Conservation (phyloP, 2,888 invertebrate species). For the Andrena marginata region DNA sequence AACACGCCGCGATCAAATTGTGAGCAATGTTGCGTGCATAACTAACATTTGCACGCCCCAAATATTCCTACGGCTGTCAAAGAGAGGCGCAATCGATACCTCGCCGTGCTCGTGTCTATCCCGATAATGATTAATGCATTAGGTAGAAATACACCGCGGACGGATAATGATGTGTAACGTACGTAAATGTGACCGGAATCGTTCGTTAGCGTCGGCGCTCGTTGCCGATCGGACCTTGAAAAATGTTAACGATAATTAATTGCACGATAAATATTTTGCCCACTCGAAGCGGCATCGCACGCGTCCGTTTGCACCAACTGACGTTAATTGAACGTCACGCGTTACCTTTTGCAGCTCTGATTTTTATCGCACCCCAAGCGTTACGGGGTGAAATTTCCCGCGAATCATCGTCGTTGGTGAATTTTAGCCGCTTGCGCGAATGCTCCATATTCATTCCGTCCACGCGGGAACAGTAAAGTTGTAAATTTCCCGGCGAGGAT, state of each 20-base stretch:
- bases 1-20: slow-evolving; percentile 68
- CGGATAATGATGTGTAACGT: slow-evolving; percentile 53
- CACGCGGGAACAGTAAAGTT: background rate
- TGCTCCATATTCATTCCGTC: slow-evolving; percentile 4
- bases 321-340: slow-evolving; percentile 38
- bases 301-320: slow-evolving; percentile 16
- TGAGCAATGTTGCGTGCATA: slow-evolving; percentile 69
- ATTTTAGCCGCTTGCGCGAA: slow-evolving; percentile 31
- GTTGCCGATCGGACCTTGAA: slow-evolving; percentile 17
- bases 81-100: slow-evolving; percentile 59
- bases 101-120: slow-evolving; percentile 22
- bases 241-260: slow-evolving; percentile 44
- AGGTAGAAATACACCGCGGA: slow-evolving; percentile 53
- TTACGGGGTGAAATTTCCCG: background rate
- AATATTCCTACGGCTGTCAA: slow-evolving; percentile 58
- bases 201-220: slow-evolving; percentile 20
- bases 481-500: slow-evolving; percentile 4
- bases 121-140: slow-evolving; percentile 65
- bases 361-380: slow-evolving; percentile 1
- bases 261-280: slow-evolving; percentile 41
- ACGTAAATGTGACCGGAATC: slow-evolving; percentile 36
- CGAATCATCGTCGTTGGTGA: slow-evolving; percentile 36
- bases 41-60: slow-evolving; percentile 69
- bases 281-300: slow-evolving; percentile 16
- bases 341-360: slow-evolving; percentile 25